phyloP scores from a whole-genome alignment of 2,113 vertebrate genomes.

The Platysteira castanea region DNA sequence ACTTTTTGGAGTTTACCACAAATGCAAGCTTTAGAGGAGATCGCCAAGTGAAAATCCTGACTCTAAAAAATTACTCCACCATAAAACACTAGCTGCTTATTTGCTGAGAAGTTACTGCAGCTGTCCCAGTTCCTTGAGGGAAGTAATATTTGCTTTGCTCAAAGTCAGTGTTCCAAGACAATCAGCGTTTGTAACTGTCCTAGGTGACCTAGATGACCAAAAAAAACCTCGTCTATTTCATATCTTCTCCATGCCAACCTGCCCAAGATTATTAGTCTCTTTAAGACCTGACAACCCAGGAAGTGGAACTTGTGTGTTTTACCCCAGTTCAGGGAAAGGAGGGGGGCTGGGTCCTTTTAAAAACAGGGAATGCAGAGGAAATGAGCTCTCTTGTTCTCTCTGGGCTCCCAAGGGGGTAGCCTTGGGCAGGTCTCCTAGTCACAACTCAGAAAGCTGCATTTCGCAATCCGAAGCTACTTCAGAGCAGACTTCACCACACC shows the following conservation, averaged over 20 bases:
- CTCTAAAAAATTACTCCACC: conserved; percentile 3
- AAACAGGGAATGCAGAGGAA: background rate
- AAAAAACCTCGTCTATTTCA: background rate
- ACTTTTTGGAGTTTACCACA: background rate
- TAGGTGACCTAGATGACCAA: background rate
- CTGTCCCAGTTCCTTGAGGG: background rate
- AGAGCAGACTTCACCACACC: background rate
- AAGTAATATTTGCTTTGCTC: background rate
- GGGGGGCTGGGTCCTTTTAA: background rate
- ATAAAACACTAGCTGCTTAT: background rate
- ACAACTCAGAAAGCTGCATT: background rate
- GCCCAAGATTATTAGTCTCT: background rate
- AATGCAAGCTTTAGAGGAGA: background rate
- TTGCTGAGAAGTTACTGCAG: background rate
- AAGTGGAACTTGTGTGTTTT: background rate
- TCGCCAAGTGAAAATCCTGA: background rate
- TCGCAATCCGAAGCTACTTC: background rate
- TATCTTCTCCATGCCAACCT: background rate
- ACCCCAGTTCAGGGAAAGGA: background rate
- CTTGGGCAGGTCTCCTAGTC: background rate
- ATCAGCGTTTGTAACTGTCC: background rate
- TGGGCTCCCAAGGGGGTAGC: background rate
- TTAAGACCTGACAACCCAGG: background rate
- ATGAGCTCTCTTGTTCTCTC: background rate
- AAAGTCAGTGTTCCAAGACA: background rate